Evolutionary conservation across 2,797 vertebrate species (phyloP).

Genomic region (Pogonophryne albipinna): DNA sequence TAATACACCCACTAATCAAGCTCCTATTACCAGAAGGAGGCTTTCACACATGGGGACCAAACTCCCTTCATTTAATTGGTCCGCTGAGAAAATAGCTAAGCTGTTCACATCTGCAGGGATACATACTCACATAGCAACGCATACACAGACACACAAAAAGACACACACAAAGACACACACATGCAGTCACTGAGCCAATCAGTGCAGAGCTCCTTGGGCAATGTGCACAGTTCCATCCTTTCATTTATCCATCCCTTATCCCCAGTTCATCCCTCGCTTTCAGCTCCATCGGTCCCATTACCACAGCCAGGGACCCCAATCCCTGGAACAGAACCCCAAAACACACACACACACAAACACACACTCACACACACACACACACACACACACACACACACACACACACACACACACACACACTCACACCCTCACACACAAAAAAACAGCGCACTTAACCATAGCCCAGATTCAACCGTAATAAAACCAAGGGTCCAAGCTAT

Average conservation of each 20-base stretch:
- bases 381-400: too few species aligned
- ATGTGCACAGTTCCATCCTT: constrained; percentile 75
- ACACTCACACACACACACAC: constrained; percentile 6
- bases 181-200: constrained; percentile 75
- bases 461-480: constrained; percentile 43
- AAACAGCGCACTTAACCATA: constrained; percentile 28
- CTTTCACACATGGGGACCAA: constrained; percentile 80
- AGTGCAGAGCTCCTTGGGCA: constrained; percentile 68
- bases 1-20: constrained; percentile 73
- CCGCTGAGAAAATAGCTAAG: constrained; percentile 80
- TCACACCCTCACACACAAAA: constrained; percentile 9
- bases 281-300: constrained; percentile 84
- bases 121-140: constrained; percentile 33
- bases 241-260: constrained; percentile 78
- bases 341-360: background rate
- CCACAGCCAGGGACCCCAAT: constrained; percentile 72
- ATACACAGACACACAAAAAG: constrained; percentile 23
- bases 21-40: constrained; percentile 67
- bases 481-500: constrained; percentile 54
- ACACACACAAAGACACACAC: constrained; percentile 25
- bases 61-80: constrained; percentile 82
- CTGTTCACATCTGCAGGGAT: constrained; percentile 74
- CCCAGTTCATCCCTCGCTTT: constrained; percentile 81
- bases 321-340: constrained; percentile 60
- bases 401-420: too few species aligned